Base-by-base conservation (phyloP, 2,888 invertebrate genomes). In the Pristionchus mayeri region DNA sequence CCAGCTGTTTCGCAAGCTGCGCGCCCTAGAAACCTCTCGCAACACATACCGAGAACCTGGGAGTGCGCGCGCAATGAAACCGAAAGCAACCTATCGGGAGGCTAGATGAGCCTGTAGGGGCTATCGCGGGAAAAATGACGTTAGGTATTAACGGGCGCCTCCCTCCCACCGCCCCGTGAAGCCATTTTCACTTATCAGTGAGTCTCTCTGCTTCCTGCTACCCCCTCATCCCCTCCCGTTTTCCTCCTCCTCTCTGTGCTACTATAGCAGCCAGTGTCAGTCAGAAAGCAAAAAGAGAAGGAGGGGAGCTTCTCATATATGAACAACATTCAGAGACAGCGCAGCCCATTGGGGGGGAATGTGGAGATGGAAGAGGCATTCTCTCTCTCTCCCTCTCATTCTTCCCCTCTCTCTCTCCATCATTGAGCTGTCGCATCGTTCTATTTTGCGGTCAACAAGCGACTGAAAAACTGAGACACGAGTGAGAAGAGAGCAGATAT, bases 121-220 rank as follows among this genome's bases (percentile, higher is more conserved):
- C 54, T 24, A 24, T 52, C 13, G 52, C 57, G 24, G 57, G 24
- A 13, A 44, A 13, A 13, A 44, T 6, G 44, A 44, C n/a, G n/a
- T n/a, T n/a, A 44, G 44, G 44, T 44, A 3, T 60, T 63, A 11
- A 34, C 63, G 0, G 63, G 63, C 63, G 27, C 60, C 3, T 30
- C 60, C 3, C 13, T 13, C 18, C 60, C 2, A 67, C 18, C n/a
- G 37, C n/a, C n/a, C n/a, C n/a, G n/a, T n/a, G 71, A 71, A 71
- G 71, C 71, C 71, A 67, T 71, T 71, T 40, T 71, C 71, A 71
- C 71, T 71, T 71, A 71, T 71, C 71, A 71, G 40, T 54, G 13
- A n/a, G 34, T 63, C 34, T 34, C 34, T 18, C 18, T 18, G 27
- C 18, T 57, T 57, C 24, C 24, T 57, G 21, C 13, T 34, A 34